Conservation (phyloP, 2,113 vertebrate genomes). For the Carlito syrichta region DNA sequence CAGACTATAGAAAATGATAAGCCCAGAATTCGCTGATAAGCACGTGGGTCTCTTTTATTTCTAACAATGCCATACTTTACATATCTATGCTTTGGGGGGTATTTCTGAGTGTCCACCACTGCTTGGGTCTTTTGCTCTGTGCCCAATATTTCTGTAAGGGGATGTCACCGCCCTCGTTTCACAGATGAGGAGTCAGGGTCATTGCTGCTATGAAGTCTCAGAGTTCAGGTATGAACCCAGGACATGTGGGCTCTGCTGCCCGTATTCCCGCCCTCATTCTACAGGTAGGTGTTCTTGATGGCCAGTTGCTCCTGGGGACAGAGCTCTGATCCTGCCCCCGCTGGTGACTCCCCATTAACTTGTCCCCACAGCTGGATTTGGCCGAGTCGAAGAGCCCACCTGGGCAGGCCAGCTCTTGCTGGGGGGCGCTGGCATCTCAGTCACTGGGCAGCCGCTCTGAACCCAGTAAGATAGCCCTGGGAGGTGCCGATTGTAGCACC, state of each 20-base stretch:
- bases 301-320: neutral
- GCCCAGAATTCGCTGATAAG: accelerated
- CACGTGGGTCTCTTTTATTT: accelerated
- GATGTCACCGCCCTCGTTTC: accelerated
- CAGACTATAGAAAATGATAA: neutral
- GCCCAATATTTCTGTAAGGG: accelerated
- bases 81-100: accelerated
- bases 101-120: neutral
- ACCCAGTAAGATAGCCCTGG: neutral
- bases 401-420: accelerated
- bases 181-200: neutral
- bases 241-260: accelerated
- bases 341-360: neutral
- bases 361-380: neutral
- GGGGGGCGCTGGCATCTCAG: neutral
- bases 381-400: neutral
- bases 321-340: neutral
- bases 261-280: neutral
- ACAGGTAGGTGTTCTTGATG: accelerated
- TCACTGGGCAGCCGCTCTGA: neutral
- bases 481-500: accelerated
- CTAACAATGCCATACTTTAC: accelerated
- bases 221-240: neutral
- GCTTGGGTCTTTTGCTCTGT: neutral
- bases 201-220: accelerated